Percentiles rank a stretch among this genome's conserved stretches.
phyloP scores from a whole-genome alignment of 2,888 invertebrate genomes.

The Amphipyra berbera region DNA sequence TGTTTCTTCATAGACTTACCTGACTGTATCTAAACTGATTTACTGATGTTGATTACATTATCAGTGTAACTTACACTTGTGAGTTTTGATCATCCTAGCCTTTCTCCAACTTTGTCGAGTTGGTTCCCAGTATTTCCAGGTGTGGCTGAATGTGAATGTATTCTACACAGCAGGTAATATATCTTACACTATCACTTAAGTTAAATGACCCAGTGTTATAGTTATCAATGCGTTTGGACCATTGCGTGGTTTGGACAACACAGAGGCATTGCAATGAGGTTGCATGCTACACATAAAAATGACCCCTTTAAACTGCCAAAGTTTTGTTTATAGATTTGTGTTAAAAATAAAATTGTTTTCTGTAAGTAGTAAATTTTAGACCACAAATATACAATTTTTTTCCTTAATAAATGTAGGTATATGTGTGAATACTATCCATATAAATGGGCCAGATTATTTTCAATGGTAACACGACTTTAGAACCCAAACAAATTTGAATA shows the following conservation, averaged over 20 bases:
- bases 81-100: slow-evolving; percentile 1
- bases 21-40: slow-evolving; percentile 2
- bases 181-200: slow-evolving; percentile 9
- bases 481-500: neutral
- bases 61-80: neutral
- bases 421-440: no score
- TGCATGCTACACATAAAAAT: slow-evolving; percentile 55
- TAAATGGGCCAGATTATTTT: neutral
- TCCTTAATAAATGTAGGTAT: no score
- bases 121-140: slow-evolving; percentile 2
- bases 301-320: slow-evolving; percentile 32
- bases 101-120: neutral
- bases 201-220: slow-evolving; percentile 50
- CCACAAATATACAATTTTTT: no score
- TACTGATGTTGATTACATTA: slow-evolving; percentile 10
- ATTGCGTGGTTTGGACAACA: no score
- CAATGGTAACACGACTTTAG: neutral
- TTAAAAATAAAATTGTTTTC: neutral
- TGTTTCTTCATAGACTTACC: slow-evolving; percentile 24
- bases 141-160: slow-evolving; percentile 13
- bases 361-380: no score
- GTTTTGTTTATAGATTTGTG: no score
- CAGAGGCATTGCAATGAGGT: slow-evolving; percentile 62
- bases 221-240: slow-evolving; percentile 74
- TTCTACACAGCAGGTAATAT: slow-evolving; percentile 25